A percentile compares a stretch with the other conserved stretches of the same genome.
These are phyloP conservation scores for Scomber japonicus DNA, from an alignment of 2,113 vertebrate species.

Conservation along the genomic window DNA sequence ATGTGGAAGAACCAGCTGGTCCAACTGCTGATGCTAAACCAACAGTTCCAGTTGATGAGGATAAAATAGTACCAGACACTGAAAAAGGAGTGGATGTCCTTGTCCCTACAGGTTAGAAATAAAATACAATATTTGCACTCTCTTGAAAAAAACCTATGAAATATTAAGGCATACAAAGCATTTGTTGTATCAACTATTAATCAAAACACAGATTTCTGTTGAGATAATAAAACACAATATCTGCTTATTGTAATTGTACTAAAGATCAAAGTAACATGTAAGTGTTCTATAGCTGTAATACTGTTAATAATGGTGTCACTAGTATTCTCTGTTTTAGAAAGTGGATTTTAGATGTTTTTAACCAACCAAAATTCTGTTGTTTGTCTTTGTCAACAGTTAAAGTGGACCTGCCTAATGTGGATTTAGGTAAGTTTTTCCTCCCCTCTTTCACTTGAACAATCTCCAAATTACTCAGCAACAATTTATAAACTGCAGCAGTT, in stretches of 20 bases:
- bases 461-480: not conserved
- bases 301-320: not conserved
- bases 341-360: not conserved
- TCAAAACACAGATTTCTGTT: not conserved
- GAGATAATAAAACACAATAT: not conserved
- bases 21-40: not conserved
- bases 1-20: constrained; percentile 14
- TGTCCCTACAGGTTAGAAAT: constrained; percentile 35
- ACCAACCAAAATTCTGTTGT: not conserved
- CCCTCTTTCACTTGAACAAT: not conserved
- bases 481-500: not conserved
- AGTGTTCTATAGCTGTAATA: not conserved
- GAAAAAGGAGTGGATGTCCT: not conserved
- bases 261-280: not conserved
- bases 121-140: not conserved
- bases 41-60: not conserved
- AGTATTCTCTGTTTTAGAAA: not conserved
- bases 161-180: too few relatives aligned
- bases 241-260: not conserved
- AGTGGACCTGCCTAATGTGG: rapidly evolving
- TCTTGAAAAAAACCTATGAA: not conserved
- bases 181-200: too few relatives aligned
- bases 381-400: constrained; percentile 25
- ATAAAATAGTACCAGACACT: not conserved
- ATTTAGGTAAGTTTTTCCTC: not conserved